These are phyloP conservation scores for Pseudorhombus dupliciocellatus DNA, from an alignment of 2,113 vertebrate genomes.

Conservation along the genomic window DNA sequence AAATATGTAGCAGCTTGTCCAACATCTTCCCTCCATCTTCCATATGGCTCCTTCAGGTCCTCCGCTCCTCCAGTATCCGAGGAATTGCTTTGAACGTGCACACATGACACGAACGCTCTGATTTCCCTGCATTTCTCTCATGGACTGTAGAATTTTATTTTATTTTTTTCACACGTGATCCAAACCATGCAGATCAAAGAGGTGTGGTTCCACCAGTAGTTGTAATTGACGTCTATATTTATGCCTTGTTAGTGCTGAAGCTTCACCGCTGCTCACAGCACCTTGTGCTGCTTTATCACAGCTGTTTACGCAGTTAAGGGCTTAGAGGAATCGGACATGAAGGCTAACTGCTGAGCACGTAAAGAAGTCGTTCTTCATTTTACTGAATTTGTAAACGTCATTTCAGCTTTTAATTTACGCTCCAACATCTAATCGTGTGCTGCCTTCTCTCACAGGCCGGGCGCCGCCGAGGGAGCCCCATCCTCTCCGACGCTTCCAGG, in stretches of 20 bases:
- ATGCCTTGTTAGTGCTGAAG: background rate
- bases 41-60: no score
- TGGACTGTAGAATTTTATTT: background rate
- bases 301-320: background rate
- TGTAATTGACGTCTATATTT: background rate
- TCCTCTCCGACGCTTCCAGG: conserved; percentile 23
- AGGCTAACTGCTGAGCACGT: background rate
- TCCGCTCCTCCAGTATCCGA: no score
- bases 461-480: background rate
- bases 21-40: no score
- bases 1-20: no score
- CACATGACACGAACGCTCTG: background rate
- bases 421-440: conserved; percentile 11
- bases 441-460: conserved; percentile 39
- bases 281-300: background rate
- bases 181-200: no score
- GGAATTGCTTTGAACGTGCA: no score
- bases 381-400: background rate
- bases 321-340: background rate
- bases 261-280: no score
- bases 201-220: no score
- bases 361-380: background rate
- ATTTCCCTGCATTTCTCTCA: background rate
- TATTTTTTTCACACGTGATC: background rate
- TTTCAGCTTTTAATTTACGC: background rate